Evolutionary conservation across 53 echinoderm and acorn worm species (phyloP).

Genomic region (Apostichopus leukothele): DNA sequence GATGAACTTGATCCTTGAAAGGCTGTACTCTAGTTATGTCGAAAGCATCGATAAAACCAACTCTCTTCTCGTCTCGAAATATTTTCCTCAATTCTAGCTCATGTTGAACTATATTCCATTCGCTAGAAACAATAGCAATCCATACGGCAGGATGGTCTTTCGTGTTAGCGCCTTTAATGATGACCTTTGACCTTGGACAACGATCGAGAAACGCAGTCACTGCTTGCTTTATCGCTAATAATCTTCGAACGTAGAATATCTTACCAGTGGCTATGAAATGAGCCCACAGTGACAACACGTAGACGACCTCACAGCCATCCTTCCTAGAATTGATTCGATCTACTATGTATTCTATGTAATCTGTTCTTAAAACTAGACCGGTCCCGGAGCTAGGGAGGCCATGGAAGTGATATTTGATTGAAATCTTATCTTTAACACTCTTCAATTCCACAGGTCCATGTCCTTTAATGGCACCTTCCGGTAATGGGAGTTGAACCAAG

Average conservation of each 20-base stretch:
- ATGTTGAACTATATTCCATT: constrained; percentile 19
- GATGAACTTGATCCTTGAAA: not conserved
- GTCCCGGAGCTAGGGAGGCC: constrained; percentile 13
- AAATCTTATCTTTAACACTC: not conserved
- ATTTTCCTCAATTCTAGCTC: constrained; percentile 22
- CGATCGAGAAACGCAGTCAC: constrained; percentile 1
- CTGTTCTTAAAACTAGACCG: not conserved
- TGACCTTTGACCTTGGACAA: constrained; percentile 13
- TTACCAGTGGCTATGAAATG: not conserved
- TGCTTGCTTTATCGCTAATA: not conserved
- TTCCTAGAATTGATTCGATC: not conserved
- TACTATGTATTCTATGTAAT: constrained; percentile 8
- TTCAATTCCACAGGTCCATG: constrained; percentile 2
- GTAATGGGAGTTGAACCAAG: not conserved
- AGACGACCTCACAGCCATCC: not conserved
- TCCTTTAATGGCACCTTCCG: not conserved
- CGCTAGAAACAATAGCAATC: constrained; percentile 3
- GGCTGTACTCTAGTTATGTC: constrained; percentile 16
- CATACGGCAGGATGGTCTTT: not conserved
- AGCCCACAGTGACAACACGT: constrained; percentile 22
- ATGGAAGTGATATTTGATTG: constrained; percentile 19
- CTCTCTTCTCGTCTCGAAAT: constrained; percentile 9
- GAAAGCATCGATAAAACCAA: constrained; percentile 29
- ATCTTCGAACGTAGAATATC: not conserved
- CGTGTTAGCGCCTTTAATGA: constrained; percentile 32